A percentile compares a stretch with the other conserved stretches of the same genome.
phyloP scores from a whole-genome alignment of 2,797 vertebrate species.

The Aldrovandia affinis region DNA sequence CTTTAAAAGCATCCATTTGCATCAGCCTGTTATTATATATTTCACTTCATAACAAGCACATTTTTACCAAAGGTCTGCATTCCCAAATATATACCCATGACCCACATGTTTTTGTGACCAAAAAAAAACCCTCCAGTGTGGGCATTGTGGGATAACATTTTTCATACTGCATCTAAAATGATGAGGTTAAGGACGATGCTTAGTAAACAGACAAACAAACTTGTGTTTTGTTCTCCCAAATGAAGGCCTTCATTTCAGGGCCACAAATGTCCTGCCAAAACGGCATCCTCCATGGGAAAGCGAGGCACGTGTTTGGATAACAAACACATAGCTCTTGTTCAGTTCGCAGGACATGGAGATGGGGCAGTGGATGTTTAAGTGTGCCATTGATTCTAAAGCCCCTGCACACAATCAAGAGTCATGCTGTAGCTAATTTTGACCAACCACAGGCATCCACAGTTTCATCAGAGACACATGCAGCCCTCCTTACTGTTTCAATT shows the following conservation, averaged over 20 bases:
- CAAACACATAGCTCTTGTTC: not conserved
- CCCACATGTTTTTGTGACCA: not conserved
- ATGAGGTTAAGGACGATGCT: slow-evolving; percentile 43
- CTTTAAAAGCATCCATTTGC: too few relatives aligned
- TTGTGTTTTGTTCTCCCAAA: slow-evolving; percentile 14
- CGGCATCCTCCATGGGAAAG: slow-evolving; percentile 19
- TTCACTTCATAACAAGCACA: not conserved
- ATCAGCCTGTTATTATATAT: not conserved
- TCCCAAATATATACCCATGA: not conserved
- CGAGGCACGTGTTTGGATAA: not conserved
- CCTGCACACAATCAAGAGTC: not conserved
- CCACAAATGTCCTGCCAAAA: slow-evolving; percentile 20
- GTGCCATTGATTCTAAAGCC: not conserved
- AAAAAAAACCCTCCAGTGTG: not conserved
- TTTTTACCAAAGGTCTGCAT: not conserved
- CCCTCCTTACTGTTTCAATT: too few relatives aligned
- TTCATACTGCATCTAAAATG: not conserved
- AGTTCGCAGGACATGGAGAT: not conserved
- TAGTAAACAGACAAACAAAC: slow-evolving; percentile 33
- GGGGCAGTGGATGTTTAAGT: not conserved
- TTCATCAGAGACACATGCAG: too few relatives aligned
- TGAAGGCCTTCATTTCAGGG: slow-evolving; percentile 20
- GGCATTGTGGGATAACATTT: not conserved
- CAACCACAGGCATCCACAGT: too few relatives aligned
- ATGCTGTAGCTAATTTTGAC: not conserved